A percentile compares a stretch with the other conserved stretches of the same genome.
Conservation (phyloP, 2,888 invertebrate genomes). For the Apodemia mormo region DNA sequence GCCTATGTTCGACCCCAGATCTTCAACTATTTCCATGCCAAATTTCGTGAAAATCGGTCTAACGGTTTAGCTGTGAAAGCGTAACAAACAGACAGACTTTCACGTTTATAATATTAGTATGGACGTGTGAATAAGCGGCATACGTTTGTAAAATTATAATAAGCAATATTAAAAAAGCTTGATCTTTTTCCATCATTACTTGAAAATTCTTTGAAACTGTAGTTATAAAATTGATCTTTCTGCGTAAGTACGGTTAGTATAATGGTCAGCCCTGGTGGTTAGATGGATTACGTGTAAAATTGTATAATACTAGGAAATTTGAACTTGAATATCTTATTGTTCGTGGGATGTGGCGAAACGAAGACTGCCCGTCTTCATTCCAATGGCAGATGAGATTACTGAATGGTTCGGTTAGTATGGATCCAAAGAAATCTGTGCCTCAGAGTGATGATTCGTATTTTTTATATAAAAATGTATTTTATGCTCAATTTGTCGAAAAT, state of each 20-base stretch:
- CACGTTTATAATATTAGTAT: too few relatives aligned
- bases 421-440: constrained; percentile 52
- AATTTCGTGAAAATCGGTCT: too few relatives aligned
- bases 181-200: too few relatives aligned
- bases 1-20: too few relatives aligned
- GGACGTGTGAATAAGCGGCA: too few relatives aligned
- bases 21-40: too few relatives aligned
- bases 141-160: too few relatives aligned
- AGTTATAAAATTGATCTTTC: too few relatives aligned
- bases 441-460: not conserved
- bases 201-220: too few relatives aligned
- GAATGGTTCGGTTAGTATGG: constrained; percentile 47
- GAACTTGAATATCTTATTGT: constrained; percentile 3
- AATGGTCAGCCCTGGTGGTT: constrained; percentile 22
- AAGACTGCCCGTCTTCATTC: constrained; percentile 1
- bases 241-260: not conserved
- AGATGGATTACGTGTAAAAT: not conserved
- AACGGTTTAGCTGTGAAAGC: too few relatives aligned
- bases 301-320: not conserved
- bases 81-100: too few relatives aligned
- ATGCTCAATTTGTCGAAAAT: not conserved
- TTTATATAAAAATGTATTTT: not conserved
- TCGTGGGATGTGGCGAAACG: not conserved
- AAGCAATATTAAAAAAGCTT: too few relatives aligned
- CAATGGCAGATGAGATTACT: constrained; percentile 1